Base-by-base conservation (phyloP, 1,140 invertebrate genomes). In the Aphelenchoides avenae region DNA sequence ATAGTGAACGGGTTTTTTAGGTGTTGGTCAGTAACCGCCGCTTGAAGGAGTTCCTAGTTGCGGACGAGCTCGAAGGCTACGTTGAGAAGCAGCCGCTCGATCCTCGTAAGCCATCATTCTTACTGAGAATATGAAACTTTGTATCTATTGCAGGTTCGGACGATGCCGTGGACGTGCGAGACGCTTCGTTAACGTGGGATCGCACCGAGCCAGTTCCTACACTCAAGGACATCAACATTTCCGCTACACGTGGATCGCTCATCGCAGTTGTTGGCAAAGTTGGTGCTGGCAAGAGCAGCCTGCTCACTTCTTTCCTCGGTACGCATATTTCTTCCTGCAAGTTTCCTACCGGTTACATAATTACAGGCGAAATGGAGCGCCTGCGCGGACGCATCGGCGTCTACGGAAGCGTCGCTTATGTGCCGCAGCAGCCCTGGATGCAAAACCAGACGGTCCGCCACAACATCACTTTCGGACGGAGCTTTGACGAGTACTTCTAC, bases 401-500 rank as follows among this genome's bases (percentile, higher is more conserved):
- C 11, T 27, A 64, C 13, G 63, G 63, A 57, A 30, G 15, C 31
- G 34, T 55, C 7, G 73, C 73, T 0, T 92, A 91, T 77, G 89
- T 91, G 4, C 84, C 89, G 0, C 90, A 93, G 77, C 88, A 91
- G 79, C 87, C 90, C 1, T 93, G 90, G 90, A 92, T 92, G 49
- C 89, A 91, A 80, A 93, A 92, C 79, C 85, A 86, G n/a, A 88
- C 89, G 1, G 78, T 94, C 15, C 83, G 86, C 73, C 85, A 92
- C 62, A 94, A 94, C 74, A 87, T 94, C 64, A 72, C 91, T 6
- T 93, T 93, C 78, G 82, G 82, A 22, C 85, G 86, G 60, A 36
- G 79, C 0, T 80, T 85, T 20, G 85, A 91, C 65, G 83, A 86
- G 57, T 79, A 80, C 29, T 75, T 82, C 27, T 98, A 97, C 77